phyloP scores from a whole-genome alignment of 2,113 vertebrate species.

The Salvelinus alpinus region DNA sequence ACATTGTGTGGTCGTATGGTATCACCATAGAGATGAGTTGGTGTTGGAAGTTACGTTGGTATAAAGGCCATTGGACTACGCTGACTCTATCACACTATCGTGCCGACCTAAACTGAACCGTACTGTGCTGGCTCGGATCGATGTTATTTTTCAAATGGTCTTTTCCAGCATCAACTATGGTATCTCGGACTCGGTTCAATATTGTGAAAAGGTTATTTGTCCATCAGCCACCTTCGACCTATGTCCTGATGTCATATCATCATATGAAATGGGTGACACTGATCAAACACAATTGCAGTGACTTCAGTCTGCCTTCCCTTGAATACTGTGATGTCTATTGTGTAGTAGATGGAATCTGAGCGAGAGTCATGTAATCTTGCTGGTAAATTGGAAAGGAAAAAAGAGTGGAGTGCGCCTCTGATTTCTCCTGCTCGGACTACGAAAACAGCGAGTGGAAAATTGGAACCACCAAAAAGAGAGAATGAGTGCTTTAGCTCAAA shows the following conservation, averaged over 20 bases:
- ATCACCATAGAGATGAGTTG: neutral
- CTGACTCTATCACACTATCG: no score
- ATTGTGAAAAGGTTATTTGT: no score
- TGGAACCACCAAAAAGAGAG: conserved; percentile 11
- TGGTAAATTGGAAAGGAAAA: conserved; percentile 21
- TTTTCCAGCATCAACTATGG: no score
- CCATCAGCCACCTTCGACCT: conserved; percentile 10
- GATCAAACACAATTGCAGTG: conserved; percentile 4
- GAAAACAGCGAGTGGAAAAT: conserved; percentile 17
- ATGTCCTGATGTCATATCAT: conserved; percentile 1
- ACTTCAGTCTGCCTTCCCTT: conserved; percentile 14
- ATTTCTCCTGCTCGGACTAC: neutral
- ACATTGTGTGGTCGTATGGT: neutral
- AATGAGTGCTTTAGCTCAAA: conserved; percentile 16
- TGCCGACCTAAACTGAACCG: no score
- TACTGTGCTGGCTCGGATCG: no score
- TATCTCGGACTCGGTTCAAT: no score
- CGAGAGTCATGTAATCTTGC: conserved; percentile 15
- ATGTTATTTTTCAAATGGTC: no score
- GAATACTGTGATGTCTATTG: conserved; percentile 15
- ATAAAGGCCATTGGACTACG: no score
- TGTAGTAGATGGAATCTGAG: conserved; percentile 12
- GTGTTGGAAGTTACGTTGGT: neutral
- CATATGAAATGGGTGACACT: neutral
- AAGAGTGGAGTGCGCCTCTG: neutral